A percentile compares a stretch with the other conserved stretches of the same genome.
Conservation (phyloP, 2,113 vertebrate genomes). For the Prunella fulvescens region DNA sequence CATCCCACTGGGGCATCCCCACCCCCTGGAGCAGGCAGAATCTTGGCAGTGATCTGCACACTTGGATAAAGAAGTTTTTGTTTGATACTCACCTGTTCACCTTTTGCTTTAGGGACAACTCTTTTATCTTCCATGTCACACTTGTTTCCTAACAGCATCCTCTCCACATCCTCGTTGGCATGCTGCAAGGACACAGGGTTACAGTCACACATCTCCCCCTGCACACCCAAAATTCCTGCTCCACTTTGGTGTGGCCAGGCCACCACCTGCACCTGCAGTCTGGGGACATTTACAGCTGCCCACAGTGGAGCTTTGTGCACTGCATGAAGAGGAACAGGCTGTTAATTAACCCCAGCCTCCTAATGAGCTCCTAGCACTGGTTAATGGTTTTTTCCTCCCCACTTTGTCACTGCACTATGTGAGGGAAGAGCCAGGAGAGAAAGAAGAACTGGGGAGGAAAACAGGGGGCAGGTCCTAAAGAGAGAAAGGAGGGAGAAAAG, state of each 20-base stretch:
- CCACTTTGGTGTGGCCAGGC: background rate
- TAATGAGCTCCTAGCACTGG: background rate
- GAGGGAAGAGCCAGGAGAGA: background rate
- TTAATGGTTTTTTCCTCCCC: background rate
- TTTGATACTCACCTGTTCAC: constrained; percentile 86
- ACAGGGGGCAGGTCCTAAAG: background rate
- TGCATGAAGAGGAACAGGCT: background rate
- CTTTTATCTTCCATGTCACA: constrained; percentile 99
- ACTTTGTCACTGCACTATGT: background rate
- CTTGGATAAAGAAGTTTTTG: background rate
- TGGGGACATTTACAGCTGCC: background rate
- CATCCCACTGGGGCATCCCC: background rate
- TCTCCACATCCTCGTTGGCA: constrained; percentile 98
- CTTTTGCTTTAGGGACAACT: constrained; percentile 95
- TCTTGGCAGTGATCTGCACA: fast-evolving
- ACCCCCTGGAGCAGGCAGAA: background rate
- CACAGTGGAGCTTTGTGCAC: fast-evolving
- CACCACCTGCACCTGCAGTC: fast-evolving
- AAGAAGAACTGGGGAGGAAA: background rate
- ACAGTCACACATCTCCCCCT: background rate
- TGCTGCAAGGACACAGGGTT: constrained; percentile 77
- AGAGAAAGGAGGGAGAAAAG: background rate
- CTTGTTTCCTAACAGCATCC: constrained; percentile 99
- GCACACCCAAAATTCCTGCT: fast-evolving
- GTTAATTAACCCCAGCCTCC: background rate